These are phyloP conservation scores for Solea solea DNA, from an alignment of 2,113 vertebrate genomes.

Conservation along the genomic window DNA sequence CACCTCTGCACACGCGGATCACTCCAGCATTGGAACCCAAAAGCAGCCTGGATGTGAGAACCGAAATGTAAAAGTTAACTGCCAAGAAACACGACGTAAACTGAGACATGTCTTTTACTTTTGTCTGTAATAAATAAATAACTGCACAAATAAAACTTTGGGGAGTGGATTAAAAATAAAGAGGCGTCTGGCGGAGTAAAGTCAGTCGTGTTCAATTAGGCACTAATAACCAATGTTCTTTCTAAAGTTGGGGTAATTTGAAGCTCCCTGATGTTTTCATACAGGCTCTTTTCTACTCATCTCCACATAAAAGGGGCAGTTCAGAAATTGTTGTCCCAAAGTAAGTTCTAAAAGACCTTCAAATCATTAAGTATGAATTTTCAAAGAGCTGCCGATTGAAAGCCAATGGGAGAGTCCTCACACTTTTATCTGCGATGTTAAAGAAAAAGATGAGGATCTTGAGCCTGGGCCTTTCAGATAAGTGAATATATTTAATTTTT, in stretches of 20 bases:
- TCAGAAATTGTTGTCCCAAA: constrained; percentile 85
- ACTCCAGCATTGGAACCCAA: not conserved
- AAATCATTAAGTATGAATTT: constrained; percentile 83
- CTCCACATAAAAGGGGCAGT: constrained; percentile 82
- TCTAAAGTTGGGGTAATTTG: constrained; percentile 79
- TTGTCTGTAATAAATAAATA: constrained; percentile 77
- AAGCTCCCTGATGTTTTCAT: constrained; percentile 79
- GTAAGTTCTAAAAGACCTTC: constrained; percentile 83
- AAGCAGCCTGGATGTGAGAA: not conserved
- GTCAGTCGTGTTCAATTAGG: constrained; percentile 79
- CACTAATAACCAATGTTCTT: constrained; percentile 73
- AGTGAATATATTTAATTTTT: constrained; percentile 86
- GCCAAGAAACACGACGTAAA: constrained; percentile 16
- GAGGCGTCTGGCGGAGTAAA: constrained; percentile 58
- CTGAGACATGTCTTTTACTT: constrained; percentile 52
- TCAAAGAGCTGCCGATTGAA: constrained; percentile 83
- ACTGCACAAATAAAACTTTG: constrained; percentile 77
- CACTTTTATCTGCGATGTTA: constrained; percentile 81
- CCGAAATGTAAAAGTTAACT: constrained; percentile 4
- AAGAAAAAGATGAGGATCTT: constrained; percentile 82
- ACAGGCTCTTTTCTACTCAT: constrained; percentile 78
- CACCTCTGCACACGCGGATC: no score
- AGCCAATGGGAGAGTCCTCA: constrained; percentile 83
- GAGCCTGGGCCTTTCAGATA: constrained; percentile 80
- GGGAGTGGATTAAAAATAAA: constrained; percentile 71